A percentile compares a stretch with the other conserved stretches of the same genome.
These are phyloP conservation scores for Muschampia plurimacula DNA, from an alignment of 2,888 invertebrate species.

Conservation along the genomic window DNA sequence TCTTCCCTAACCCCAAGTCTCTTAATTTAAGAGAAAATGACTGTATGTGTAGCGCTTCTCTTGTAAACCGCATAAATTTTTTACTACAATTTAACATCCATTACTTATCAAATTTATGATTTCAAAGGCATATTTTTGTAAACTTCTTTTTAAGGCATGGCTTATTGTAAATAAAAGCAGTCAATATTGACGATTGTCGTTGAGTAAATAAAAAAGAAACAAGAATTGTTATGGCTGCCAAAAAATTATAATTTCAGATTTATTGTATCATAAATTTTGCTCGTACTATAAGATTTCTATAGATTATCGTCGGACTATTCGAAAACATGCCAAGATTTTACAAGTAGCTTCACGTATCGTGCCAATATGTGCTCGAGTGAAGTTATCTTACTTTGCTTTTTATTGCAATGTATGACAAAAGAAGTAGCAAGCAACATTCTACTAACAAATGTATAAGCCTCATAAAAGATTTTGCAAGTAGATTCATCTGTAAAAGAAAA, in stretches of 20 bases:
- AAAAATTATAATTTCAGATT: conserved; percentile 47
- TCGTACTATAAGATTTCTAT: conserved; percentile 57
- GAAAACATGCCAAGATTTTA: conserved; percentile 64
- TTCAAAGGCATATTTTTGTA: background rate
- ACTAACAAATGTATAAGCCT: background rate
- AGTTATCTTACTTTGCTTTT: conserved; percentile 24
- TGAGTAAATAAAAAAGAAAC: background rate
- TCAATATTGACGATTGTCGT: background rate
- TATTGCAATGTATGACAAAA: conserved; percentile 16
- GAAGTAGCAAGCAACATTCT: conserved; percentile 1
- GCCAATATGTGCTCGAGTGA: conserved; percentile 51
- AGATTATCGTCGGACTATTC: conserved; percentile 58
- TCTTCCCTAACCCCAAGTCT: no score
- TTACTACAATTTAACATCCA: background rate
- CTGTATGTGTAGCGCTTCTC: background rate
- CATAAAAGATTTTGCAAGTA: conserved; percentile 1
- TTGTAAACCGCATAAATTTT: background rate
- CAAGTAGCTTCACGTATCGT: conserved; percentile 51
- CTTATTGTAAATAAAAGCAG: background rate
- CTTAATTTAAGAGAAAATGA: no score
- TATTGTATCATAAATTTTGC: conserved; percentile 55
- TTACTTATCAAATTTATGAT: background rate
- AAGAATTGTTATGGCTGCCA: conserved; percentile 40
- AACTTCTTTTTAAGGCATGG: background rate
- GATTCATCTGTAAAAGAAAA: no score